Evolutionary conservation across 1,140 invertebrate genomes (phyloP), one percentile per base, ranked within the genome.

Genomic region (Ceratina calcarata): DNA sequence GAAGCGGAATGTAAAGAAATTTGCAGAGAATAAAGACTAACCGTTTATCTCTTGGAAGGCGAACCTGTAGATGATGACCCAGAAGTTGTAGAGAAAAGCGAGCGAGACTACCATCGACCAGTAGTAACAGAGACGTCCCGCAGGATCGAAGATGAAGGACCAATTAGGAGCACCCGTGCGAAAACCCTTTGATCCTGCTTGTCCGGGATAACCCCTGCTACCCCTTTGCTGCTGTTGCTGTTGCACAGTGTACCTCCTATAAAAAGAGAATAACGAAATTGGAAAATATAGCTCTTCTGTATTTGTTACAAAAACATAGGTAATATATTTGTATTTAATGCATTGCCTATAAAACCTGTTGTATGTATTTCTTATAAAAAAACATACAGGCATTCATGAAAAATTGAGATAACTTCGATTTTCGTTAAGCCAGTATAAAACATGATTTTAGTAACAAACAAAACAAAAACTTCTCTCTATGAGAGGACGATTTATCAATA

Each of bases 81-180:
- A 99, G 90, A 99, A 99, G 94, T 99, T 99, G 94, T 99, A 99
- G 78, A 99, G 95, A 93, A 99, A 99, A 86, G 98, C 98, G 85
- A 99, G 94, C 72, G 98, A 99, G 55, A 99, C 98, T 57, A 99
- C 97, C 96, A 98, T 97, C 82, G 97, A 98, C 98, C 98, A 98
- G 90, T 98, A 98, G 93, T 98, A 98, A 93, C 97, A 98, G 32
- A 98, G 95, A 51, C 97, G 94, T 81, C 97, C 97, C 70, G 97
- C 97, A 18, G 97, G 97, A 94, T 98, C 97, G 92, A 98, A 98
- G 61, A 98, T 97, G 92, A 98, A 98, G 49, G 97, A 97, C 96
- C 97, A 97, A 87, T 97, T 96, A 74, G 96, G 95, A 8, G 94
- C 93, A 37, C 94, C 93, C 7, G 93, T 92, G 37, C 93, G 90